Evolutionary conservation across 2,113 vertebrate species (phyloP).

Genomic region (Bostrychus sinensis): DNA sequence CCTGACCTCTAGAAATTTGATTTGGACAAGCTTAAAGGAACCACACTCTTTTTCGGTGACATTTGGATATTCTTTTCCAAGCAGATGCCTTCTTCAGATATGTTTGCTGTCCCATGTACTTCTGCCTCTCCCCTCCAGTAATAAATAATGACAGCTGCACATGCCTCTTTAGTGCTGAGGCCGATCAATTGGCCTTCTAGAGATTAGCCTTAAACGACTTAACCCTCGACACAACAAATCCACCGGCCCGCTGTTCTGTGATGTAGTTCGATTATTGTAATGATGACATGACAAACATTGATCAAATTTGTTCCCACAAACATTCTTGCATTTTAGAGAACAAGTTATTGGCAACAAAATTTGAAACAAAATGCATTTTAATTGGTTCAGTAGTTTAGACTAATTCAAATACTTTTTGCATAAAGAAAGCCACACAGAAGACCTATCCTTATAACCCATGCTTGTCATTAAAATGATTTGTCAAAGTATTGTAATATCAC

Average conservation of each 20-base stretch:
- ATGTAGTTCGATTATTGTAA: slow-evolving; percentile 38
- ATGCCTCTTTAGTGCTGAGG: slow-evolving; percentile 78
- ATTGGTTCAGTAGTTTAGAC: neutral
- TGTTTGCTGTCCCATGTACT: slow-evolving; percentile 23
- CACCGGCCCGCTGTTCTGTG: slow-evolving; percentile 69
- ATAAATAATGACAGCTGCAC: slow-evolving; percentile 87
- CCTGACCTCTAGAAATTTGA: slow-evolving; percentile 15
- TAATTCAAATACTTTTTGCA: neutral
- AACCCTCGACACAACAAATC: slow-evolving; percentile 76
- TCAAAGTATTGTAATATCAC: slow-evolving; percentile 39
- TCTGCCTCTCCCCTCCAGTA: slow-evolving; percentile 68
- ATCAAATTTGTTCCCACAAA: neutral
- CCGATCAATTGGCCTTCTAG: slow-evolving; percentile 84
- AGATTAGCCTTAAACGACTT: slow-evolving; percentile 91
- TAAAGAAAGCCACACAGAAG: too few relatives aligned
- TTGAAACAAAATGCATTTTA: neutral
- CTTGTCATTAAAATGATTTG: neutral
- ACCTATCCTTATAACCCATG: neutral
- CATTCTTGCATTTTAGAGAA: neutral
- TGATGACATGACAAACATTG: slow-evolving; percentile 12
- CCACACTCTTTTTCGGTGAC: slow-evolving; percentile 14
- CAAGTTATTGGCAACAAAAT: neutral
- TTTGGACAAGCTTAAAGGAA: slow-evolving; percentile 9
- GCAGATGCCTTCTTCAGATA: slow-evolving; percentile 10
- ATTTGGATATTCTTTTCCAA: slow-evolving; percentile 12